Conservation (phyloP, 2,113 vertebrate genomes). For the Crotalus helleri region DNA sequence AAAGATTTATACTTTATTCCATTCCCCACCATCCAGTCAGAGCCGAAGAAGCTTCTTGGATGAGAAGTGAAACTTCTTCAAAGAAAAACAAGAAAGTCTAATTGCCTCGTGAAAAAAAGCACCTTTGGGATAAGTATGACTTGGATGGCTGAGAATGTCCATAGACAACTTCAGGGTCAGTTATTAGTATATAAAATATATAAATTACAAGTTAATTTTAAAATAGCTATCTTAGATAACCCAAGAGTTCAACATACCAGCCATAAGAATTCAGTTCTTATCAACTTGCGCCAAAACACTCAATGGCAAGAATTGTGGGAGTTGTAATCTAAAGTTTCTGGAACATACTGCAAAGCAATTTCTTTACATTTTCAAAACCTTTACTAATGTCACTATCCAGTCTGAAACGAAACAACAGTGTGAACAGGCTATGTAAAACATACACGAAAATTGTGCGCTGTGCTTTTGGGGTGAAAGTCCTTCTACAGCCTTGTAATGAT, state of each 20-base stretch:
- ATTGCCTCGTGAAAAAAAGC: too few species aligned
- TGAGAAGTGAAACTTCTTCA: too few species aligned
- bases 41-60: too few species aligned
- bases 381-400: not conserved
- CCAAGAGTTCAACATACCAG: not conserved
- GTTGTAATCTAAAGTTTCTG: not conserved
- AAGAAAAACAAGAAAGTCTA: too few species aligned
- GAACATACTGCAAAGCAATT: not conserved
- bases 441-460: constrained; percentile 14
- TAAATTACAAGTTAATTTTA: not conserved
- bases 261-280: not conserved
- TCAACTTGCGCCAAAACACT: not conserved
- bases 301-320: not conserved
- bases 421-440: not conserved
- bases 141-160: too few species aligned
- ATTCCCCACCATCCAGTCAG: too few species aligned
- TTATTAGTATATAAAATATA: not conserved
- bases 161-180: not conserved
- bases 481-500: constrained; percentile 50
- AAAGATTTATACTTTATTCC: too few species aligned
- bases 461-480: constrained; percentile 57
- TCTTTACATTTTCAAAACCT: not conserved
- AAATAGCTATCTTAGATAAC: not conserved
- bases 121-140: too few species aligned
- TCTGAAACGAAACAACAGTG: not conserved